Evolutionary conservation across 2,113 vertebrate species (phyloP).

Genomic region (Dasyornis broadbenti): DNA sequence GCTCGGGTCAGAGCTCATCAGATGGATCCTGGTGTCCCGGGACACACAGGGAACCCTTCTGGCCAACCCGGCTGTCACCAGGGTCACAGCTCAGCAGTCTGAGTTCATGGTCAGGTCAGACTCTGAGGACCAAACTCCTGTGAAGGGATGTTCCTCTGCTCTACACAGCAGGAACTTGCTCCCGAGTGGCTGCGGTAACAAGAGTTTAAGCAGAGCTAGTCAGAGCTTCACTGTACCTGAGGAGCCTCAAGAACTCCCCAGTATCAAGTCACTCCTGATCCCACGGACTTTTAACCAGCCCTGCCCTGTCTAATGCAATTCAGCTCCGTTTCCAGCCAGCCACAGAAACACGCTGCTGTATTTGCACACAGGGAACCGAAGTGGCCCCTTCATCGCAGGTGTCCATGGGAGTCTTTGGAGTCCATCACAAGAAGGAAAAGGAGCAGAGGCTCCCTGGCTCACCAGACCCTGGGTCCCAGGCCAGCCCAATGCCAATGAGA

Average conservation of each 20-base stretch:
- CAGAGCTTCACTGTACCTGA: background rate
- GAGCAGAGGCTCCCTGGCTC: background rate
- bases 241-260: background rate
- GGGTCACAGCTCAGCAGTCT: background rate
- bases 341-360: fast-evolving
- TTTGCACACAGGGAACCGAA: background rate
- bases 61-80: background rate
- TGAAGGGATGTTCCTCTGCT: background rate
- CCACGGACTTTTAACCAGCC: background rate
- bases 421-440: background rate
- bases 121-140: background rate
- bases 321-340: background rate
- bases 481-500: background rate
- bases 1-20: fast-evolving
- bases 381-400: background rate
- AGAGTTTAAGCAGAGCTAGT: background rate
- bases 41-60: background rate
- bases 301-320: background rate
- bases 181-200: fast-evolving
- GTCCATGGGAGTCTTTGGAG: background rate
- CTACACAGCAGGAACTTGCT: background rate
- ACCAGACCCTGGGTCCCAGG: background rate
- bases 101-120: background rate
- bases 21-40: fast-evolving
- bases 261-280: background rate